Evolutionary conservation across 1,140 invertebrate genomes (phyloP).

Genomic region (Lasioglossum albipes): DNA sequence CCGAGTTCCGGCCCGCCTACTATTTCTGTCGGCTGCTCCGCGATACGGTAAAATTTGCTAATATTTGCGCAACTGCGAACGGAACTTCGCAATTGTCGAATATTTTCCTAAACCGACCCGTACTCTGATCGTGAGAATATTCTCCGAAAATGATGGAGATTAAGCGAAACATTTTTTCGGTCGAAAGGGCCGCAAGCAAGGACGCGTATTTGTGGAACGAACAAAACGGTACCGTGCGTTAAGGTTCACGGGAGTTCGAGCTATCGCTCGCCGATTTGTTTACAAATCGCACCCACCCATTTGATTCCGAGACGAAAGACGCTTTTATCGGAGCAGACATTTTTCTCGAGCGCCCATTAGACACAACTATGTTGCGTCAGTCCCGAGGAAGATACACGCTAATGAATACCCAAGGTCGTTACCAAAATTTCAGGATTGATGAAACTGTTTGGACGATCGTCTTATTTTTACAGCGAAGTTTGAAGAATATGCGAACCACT

Average conservation of each 20-base stretch:
- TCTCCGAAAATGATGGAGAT: too few relatives aligned
- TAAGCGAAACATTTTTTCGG: too few relatives aligned
- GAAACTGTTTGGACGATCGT: background rate
- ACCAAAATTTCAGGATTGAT: background rate
- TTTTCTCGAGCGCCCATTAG: background rate
- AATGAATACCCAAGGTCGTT: background rate
- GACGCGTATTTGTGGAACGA: background rate
- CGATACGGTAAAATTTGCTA: background rate
- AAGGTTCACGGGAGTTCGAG: background rate
- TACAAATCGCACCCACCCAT: background rate
- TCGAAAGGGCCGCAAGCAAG: background rate
- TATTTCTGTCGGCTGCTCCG: too few relatives aligned
- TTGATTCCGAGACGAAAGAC: background rate
- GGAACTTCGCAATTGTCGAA: too few relatives aligned
- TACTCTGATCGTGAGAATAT: too few relatives aligned
- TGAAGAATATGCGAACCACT: background rate
- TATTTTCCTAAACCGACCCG: background rate
- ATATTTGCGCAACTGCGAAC: background rate
- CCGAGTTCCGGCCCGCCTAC: background rate
- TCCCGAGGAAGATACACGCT: background rate
- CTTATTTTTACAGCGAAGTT: background rate
- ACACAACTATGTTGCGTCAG: background rate
- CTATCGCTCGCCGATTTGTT: background rate
- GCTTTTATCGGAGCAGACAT: background rate
- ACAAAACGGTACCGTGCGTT: too few relatives aligned